Base-by-base conservation (phyloP, 2,888 invertebrate species). In the Caenorhabditis panamensis region DNA sequence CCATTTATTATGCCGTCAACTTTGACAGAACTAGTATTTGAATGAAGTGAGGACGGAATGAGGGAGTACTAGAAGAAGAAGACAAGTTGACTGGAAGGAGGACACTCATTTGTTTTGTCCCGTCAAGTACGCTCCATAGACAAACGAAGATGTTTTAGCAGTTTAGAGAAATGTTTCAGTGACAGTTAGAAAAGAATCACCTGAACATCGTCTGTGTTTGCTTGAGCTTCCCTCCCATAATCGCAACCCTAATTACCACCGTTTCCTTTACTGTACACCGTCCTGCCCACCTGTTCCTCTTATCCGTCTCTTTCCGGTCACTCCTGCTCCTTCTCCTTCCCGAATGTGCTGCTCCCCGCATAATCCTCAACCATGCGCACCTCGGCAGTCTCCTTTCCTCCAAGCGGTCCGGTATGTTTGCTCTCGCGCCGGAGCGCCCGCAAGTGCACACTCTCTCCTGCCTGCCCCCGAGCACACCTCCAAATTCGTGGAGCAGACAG, bases 321-420 rank as follows among this genome's bases (percentile, higher is more conserved):
- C 20, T 56, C 44, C 36, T 28, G 26, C 54, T 51, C 62, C 49
- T 68, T 20, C 63, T 63, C 53, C 63, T 69, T 59, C 53, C 61
- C 69, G 61, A 69, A 59, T 59, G 31, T 59, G 68, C 71, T 62
- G 31, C 51, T 53, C 20, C 47, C 11, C 44, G 9, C 31, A 69
- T 59, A 61, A 69, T 56, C 37, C 47, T 63, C 28, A 24, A 54
- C 31, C 56, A 56, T 41, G 47, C 56, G 56, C 31, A 54, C 61
- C 68, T 59, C 44, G 56, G 56, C 67, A 67, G 56, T 68, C 68
- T 66, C 53, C 18, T 22, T 53, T 22, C 9, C 61, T 24, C 36
- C 61, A 61, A 54, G 54, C 54, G 37, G 64, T 73, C 73, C 72
- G 63, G 72, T 72, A 44, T 72, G 44, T 72, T 72, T 72, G 72